Conservation (phyloP, 2,797 vertebrate genomes). For the Esox masquinongy region DNA sequence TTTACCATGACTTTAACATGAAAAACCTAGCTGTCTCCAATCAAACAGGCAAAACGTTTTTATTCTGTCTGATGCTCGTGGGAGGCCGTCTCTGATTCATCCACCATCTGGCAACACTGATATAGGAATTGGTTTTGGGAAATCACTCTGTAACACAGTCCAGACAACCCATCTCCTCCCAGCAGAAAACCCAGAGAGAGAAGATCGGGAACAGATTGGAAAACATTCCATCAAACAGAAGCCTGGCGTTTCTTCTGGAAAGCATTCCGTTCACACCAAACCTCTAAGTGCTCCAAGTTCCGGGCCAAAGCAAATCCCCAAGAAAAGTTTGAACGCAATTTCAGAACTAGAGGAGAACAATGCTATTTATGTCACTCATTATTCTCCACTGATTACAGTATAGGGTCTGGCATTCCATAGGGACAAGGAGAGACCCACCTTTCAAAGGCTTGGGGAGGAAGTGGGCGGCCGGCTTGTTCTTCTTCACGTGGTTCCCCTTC, state of each 20-base stretch:
- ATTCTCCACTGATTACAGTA: background rate
- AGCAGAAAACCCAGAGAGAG: background rate
- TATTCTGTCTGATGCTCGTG: conserved; percentile 27
- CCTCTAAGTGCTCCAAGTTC: too few relatives aligned
- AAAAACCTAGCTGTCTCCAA: conserved; percentile 24
- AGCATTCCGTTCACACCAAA: conserved; percentile 18
- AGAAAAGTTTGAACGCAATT: background rate
- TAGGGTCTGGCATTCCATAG: background rate
- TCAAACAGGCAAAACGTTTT: conserved; percentile 37
- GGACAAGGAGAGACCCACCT: conserved; percentile 73
- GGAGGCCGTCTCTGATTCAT: conserved; percentile 31
- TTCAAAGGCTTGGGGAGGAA: conserved; percentile 99
- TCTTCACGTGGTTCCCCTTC: conserved; percentile 99
- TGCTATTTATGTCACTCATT: too few relatives aligned
- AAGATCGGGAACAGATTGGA: background rate
- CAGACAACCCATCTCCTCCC: conserved; percentile 7
- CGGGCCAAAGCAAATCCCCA: background rate
- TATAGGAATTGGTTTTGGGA: conserved; percentile 36
- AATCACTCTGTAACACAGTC: conserved; percentile 11
- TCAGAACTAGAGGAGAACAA: background rate
- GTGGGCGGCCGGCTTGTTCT: conserved; percentile 98
- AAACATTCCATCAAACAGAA: background rate
- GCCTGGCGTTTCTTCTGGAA: background rate
- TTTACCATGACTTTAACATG: background rate
- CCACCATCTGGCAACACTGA: conserved; percentile 30